Percentiles rank a stretch among this genome's conserved stretches.
These are phyloP conservation scores for Boulengerochromis microlepis DNA, from an alignment of 2,113 vertebrate genomes.

Conservation along the genomic window DNA sequence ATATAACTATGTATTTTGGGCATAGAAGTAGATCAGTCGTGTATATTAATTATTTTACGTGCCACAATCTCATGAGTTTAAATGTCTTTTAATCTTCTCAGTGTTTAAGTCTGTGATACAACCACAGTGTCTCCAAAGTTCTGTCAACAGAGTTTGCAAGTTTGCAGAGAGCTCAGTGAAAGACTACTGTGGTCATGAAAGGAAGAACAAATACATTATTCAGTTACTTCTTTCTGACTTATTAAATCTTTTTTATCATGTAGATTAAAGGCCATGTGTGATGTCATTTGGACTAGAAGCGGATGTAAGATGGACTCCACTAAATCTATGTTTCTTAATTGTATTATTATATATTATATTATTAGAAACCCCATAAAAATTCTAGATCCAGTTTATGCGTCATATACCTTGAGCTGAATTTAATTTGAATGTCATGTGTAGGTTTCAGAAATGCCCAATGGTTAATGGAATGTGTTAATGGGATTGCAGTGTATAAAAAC, in stretches of 20 bases:
- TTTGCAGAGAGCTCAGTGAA: neutral
- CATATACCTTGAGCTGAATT: neutral
- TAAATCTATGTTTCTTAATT: neutral
- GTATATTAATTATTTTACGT: neutral
- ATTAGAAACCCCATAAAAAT: neutral
- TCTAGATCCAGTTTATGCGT: fast-evolving
- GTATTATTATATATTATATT: neutral
- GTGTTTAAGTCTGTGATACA: fast-evolving
- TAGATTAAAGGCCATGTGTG: neutral
- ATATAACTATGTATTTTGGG: neutral
- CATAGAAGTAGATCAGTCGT: fast-evolving
- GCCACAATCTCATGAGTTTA: neutral
- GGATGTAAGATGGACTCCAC: neutral
- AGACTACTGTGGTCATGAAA: neutral
- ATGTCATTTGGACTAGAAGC: neutral
- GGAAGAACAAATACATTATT: neutral
- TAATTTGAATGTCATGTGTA: neutral
- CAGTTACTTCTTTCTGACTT: neutral
- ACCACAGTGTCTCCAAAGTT: neutral
- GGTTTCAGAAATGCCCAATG: neutral
- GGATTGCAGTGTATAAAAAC: neutral
- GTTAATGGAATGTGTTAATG: neutral
- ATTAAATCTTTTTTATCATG: fast-evolving
- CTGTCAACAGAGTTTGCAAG: fast-evolving
- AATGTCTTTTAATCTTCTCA: fast-evolving